Base-by-base conservation (phyloP, 2,888 invertebrate species). In the Amphiduros pacificus region DNA sequence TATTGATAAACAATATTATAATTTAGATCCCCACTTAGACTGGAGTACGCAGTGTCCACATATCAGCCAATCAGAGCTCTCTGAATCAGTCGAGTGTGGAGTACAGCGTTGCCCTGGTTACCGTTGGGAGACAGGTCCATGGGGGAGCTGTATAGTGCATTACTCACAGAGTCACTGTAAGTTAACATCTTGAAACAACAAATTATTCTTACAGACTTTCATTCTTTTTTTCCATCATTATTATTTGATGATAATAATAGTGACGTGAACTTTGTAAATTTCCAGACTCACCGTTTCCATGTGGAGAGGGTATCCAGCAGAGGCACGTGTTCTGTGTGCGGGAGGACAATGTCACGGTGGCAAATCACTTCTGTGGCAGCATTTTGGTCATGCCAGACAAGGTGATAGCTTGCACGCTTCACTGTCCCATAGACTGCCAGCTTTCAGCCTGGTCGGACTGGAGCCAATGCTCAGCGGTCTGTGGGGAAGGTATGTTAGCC, bases 291-390 rank as follows among this genome's bases (percentile, higher is more conserved):
- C 51, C 31, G 22, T 27, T 58, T 31, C 49, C 50, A 1, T 64
- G 64, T 50, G 64, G 64, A 17, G 26, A 36, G 22, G 64, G 64
- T 0, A 48, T 59, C 6, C 64, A 61, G 54, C 32, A 32, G 29
- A 57, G 64, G 9, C 61, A 62, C 44, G 64, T 64, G 20, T 11
- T 64, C 41, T 64, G 64, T 40, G 55, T 29, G 28, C 27, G 41
- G 3, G 17, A 31, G 6, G 54, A 59, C 41, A 56, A 56, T 2
- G 32, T 28, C 6, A 29, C 59, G 31, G 55, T 55, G 40, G 28
- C 62, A 1, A 32, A 54, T 11, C 51, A 62, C 40, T 40, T 51
- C 40, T 62, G 62, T 50, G 55, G 51, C 49, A 44, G 9, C 28
- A 20, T 55, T 26, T n/a, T 14, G 14, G 48, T 50, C 49, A 62